Conservation (phyloP, 2,888 invertebrate genomes). For the Heliconius hortense region DNA sequence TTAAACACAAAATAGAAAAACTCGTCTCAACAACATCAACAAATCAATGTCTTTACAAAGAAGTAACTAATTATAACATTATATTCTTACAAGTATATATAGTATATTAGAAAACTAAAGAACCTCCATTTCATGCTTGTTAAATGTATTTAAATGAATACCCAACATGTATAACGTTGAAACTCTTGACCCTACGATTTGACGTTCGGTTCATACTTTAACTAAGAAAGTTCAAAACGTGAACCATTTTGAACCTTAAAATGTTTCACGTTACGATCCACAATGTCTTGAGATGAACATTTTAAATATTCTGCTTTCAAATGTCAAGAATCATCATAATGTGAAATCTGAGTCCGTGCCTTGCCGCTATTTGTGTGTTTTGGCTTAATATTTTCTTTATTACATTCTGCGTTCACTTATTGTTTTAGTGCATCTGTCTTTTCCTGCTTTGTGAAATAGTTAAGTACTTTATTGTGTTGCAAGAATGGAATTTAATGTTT, state of each 20-base stretch:
- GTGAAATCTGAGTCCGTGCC: constrained; percentile 38
- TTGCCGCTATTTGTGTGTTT: constrained; percentile 31
- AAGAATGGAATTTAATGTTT: neutral
- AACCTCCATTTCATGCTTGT: constrained; percentile 58
- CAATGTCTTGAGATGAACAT: neutral
- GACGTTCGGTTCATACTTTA: constrained; percentile 61
- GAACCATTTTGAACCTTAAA: constrained; percentile 21
- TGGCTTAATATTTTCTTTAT: constrained; percentile 31
- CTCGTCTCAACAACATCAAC: constrained; percentile 8
- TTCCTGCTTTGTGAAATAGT: neutral
- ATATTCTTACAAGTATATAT: constrained; percentile 9
- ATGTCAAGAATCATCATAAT: constrained; percentile 43
- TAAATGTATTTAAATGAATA: constrained; percentile 52
- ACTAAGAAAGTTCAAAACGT: constrained; percentile 43
- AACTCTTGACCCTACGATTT: constrained; percentile 54
- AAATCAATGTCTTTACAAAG: constrained; percentile 4
- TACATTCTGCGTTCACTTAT: constrained; percentile 12
- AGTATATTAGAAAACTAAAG: constrained; percentile 31
- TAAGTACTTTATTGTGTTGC: neutral
- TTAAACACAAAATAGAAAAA: neutral
- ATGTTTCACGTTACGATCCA: neutral
- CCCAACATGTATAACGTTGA: constrained; percentile 53
- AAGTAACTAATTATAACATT: constrained; percentile 30
- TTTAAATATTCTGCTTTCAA: constrained; percentile 47
- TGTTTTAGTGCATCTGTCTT: constrained; percentile 15